Evolutionary conservation across 2,797 vertebrate species (phyloP).

Genomic region (Melanogrammus aeglefinus): DNA sequence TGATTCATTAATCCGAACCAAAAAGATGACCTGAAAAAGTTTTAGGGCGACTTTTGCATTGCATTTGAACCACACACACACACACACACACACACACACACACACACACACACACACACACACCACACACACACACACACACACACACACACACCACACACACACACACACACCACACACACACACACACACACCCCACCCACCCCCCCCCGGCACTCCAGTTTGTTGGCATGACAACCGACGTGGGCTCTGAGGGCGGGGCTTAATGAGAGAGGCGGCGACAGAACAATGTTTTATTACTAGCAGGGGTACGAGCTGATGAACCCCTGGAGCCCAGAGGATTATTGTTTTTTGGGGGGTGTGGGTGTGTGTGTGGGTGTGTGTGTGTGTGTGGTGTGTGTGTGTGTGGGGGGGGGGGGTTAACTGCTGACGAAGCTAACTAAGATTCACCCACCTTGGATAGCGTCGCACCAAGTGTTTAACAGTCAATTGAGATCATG

Average conservation of each 20-base stretch:
- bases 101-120: neutral
- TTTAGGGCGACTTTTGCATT: conserved; percentile 42
- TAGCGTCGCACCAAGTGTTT: neutral
- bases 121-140: conserved; percentile 8
- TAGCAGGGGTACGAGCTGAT: neutral
- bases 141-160: neutral
- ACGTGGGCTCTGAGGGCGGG: neutral
- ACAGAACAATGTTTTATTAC: neutral
- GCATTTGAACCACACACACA: conserved; percentile 7
- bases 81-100: neutral
- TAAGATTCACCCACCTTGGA: neutral
- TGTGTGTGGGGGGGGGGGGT: neutral
- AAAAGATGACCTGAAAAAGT: conserved; percentile 59
- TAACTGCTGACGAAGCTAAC: neutral
- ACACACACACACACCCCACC: too few species aligned
- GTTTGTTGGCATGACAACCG: neutral
- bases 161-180: too few species aligned
- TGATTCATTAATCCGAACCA: conserved; percentile 60
- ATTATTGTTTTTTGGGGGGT: neutral
- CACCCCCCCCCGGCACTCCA: neutral
- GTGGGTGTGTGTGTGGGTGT: too few species aligned
- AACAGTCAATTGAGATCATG: neutral
- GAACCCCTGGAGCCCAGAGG: neutral
- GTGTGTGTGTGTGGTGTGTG: too few species aligned
- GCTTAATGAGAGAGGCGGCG: neutral